Conservation (phyloP, 1,140 invertebrate genomes). For the Drosophila auraria region DNA sequence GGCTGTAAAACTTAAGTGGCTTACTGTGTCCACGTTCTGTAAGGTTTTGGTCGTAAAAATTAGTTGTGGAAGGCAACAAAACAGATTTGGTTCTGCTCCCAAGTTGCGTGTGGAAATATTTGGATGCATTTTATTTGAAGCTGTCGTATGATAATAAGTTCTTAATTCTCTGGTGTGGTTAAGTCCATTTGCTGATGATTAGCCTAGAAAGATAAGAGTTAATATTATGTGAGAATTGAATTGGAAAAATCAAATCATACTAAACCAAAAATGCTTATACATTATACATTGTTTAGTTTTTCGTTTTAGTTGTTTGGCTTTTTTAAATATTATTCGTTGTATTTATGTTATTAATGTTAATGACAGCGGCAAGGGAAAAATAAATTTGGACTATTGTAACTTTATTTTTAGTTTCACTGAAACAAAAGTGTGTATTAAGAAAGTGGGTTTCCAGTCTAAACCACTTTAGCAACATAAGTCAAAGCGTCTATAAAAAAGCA, state of each 20-base stretch:
- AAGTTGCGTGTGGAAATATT: constrained; percentile 39
- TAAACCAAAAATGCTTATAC: no score
- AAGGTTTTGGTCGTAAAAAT: constrained; percentile 54
- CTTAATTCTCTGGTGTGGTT: constrained; percentile 27
- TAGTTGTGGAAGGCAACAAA: constrained; percentile 38
- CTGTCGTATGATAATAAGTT: constrained; percentile 51
- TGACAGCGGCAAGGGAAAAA: no score
- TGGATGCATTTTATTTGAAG: constrained; percentile 23
- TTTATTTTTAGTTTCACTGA: no score
- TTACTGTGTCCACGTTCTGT: constrained; percentile 58
- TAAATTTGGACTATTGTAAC: no score
- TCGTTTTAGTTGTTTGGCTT: no score
- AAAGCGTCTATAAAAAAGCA: no score
- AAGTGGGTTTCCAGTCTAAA: neutral
- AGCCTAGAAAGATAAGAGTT: constrained; percentile 49
- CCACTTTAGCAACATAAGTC: no score
- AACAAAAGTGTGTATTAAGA: neutral
- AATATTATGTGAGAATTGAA: constrained; percentile 13
- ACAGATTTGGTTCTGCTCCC: constrained; percentile 42
- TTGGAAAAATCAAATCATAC: neutral
- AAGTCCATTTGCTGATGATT: constrained; percentile 30
- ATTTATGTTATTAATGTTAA: no score
- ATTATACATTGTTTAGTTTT: no score
- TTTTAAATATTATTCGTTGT: no score
- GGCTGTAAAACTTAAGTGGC: constrained; percentile 75